Evolutionary conservation across 2,888 invertebrate genomes (phyloP).

Genomic region (Drosophila multiciliata): DNA sequence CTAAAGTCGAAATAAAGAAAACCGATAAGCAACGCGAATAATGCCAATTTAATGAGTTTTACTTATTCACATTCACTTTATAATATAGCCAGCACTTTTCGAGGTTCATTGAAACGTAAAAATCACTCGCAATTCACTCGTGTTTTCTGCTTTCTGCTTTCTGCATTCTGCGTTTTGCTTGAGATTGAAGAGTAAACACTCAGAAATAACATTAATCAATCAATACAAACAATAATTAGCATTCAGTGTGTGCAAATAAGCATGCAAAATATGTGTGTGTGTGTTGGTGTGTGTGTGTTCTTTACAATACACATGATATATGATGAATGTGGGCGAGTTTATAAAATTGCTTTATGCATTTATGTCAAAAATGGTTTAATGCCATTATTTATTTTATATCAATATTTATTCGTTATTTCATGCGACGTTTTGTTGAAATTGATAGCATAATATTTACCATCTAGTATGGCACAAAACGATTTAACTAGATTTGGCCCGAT

Average conservation of each 20-base stretch:
- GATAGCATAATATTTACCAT: neutral
- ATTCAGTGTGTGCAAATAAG: conserved; percentile 29
- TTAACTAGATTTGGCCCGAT: neutral
- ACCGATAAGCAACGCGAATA: conserved; percentile 48
- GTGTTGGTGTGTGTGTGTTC: neutral
- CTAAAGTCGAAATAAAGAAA: conserved; percentile 43
- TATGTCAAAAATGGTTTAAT: neutral
- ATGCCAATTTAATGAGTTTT: conserved; percentile 38
- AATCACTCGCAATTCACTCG: conserved; percentile 10
- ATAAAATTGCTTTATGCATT: neutral
- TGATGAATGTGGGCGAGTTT: neutral
- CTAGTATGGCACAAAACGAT: neutral
- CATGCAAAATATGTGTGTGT: conserved; percentile 6
- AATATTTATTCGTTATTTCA: neutral
- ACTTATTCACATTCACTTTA: conserved; percentile 29
- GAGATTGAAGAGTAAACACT: conserved; percentile 35
- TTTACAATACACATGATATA: neutral
- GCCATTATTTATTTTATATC: neutral
- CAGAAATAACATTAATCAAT: conserved; percentile 42
- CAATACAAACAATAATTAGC: conserved; percentile 35
- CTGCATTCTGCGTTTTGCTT: neutral
- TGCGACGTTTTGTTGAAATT: neutral
- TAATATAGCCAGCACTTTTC: conserved; percentile 20
- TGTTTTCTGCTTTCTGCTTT: neutral
- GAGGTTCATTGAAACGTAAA: conserved; percentile 41